Base-by-base conservation (phyloP, 37 sponge, comb jelly and placozoan genomes). In the Beroe ovata region DNA sequence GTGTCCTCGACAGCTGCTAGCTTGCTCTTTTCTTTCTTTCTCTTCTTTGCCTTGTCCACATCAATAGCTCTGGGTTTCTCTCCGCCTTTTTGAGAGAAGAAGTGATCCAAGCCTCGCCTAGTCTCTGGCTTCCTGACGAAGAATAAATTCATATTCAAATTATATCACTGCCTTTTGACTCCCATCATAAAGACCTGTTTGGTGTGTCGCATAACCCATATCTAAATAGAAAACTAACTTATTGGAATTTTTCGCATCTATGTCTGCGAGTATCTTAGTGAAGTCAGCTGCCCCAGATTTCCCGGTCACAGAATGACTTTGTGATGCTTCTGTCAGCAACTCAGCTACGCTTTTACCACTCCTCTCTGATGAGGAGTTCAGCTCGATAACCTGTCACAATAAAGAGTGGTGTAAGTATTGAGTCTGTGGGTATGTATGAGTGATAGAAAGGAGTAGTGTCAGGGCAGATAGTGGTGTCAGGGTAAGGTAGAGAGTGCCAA, bases 321-420 rank as follows among this genome's bases (percentile, higher is more conserved):
- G 84, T 8, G 84, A 77, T 0, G 84, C 84, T 2, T 77, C 84
- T 1, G 84, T 42, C 8, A 77, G 33, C 47, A 77, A n/a, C 28
- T 77, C 84, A 19, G 54, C 84, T n/a, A 77, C 54, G 21, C 23
- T 39, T 29, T 77, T 77, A 19, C 84, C 84, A 2, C 36, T 41
- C 4, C 84, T 22, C 26, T 77, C 84, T 1, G 84, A 77, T 8
- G 28, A 25, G 1, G 84, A 25, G 47, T 77, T 77, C 22, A 39
- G 42, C 84, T 77, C 84, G 22, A 40, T 42, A 4, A 77, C 84
- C 84, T 77, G 47, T n/a, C n/a, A n/a, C n/a, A n/a, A n/a, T n/a
- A n/a, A n/a, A n/a, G n/a, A n/a, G n/a, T n/a, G n/a, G n/a, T n/a
- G n/a, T n/a, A n/a, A n/a, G n/a, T n/a, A n/a, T n/a, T n/a, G n/a